These are phyloP conservation scores for Dorcus parallelipipedus DNA, from an alignment of 2,888 invertebrate genomes.

Conservation along the genomic window DNA sequence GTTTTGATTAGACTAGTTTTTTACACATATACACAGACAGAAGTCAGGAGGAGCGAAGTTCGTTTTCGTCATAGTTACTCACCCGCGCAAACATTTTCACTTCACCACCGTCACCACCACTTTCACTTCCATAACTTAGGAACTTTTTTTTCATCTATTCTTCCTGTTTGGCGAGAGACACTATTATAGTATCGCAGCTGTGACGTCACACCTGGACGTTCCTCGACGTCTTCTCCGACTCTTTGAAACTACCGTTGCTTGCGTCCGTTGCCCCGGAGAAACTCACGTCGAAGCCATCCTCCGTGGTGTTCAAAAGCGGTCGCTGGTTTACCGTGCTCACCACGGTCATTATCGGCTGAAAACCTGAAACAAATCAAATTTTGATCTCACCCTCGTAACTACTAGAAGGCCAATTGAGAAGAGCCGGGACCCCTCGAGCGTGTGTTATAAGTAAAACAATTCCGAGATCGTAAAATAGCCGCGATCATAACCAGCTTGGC, in stretches of 20 bases:
- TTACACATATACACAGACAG: conserved; percentile 36
- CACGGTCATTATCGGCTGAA: conserved; percentile 58
- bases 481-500: conserved; percentile 27
- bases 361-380: conserved; percentile 43
- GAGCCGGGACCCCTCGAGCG: too few species aligned
- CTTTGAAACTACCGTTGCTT: conserved; percentile 33
- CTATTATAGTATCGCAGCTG: conserved; percentile 57
- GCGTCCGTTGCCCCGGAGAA: conserved; percentile 37
- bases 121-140: conserved; percentile 41
- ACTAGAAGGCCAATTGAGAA: too few species aligned
- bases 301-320: conserved; percentile 19
- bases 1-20: conserved; percentile 37
- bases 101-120: conserved; percentile 18
- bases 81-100: conserved; percentile 23
- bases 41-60: background rate
- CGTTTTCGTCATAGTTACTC: conserved; percentile 13
- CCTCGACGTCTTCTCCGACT: conserved; percentile 40
- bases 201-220: conserved; percentile 65
- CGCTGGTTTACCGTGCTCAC: conserved; percentile 51
- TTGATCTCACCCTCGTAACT: too few species aligned
- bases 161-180: conserved; percentile 52
- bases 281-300: conserved; percentile 35
- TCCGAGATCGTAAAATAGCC: conserved; percentile 23
- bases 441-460: conserved; percentile 13
- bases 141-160: conserved; percentile 42